Evolutionary conservation across 2,888 invertebrate genomes (phyloP).

Genomic region (Ctenicera cuprea): DNA sequence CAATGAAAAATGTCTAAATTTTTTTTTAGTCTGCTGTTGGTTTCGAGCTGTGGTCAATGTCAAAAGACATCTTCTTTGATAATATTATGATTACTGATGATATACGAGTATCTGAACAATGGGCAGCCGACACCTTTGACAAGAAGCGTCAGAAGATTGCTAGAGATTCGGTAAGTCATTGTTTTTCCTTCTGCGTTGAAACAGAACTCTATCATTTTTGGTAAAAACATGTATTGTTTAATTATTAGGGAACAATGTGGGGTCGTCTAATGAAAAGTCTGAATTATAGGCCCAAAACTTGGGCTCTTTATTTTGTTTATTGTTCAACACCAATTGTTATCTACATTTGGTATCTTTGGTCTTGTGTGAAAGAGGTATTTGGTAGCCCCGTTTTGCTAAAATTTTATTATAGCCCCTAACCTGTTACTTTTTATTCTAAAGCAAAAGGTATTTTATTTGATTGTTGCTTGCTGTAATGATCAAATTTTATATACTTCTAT

Average conservation of each 20-base stretch:
- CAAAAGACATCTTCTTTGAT: slow-evolving; percentile 94
- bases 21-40: slow-evolving; percentile 89
- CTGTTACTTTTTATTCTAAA: background rate
- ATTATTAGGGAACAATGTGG: slow-evolving; percentile 77
- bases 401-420: background rate
- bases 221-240: slow-evolving; percentile 34
- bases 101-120: slow-evolving; percentile 82
- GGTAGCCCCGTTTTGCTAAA: background rate
- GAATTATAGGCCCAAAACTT: slow-evolving; percentile 87
- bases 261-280: slow-evolving; percentile 83
- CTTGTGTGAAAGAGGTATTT: slow-evolving; percentile 81
- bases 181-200: background rate
- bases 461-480: no score
- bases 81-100: slow-evolving; percentile 95
- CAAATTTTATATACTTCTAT: no score
- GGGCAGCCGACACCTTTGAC: slow-evolving; percentile 89
- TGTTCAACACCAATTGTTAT: slow-evolving; percentile 81
- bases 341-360: slow-evolving; percentile 82
- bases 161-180: slow-evolving; percentile 83
- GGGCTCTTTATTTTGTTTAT: slow-evolving; percentile 87
- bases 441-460: no score
- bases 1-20: no score
- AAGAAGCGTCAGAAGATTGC: slow-evolving; percentile 89
- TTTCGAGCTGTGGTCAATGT: slow-evolving; percentile 99
- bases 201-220: background rate